phyloP scores from a whole-genome alignment of 1,140 invertebrate genomes.

The Diuraphis noxia region DNA sequence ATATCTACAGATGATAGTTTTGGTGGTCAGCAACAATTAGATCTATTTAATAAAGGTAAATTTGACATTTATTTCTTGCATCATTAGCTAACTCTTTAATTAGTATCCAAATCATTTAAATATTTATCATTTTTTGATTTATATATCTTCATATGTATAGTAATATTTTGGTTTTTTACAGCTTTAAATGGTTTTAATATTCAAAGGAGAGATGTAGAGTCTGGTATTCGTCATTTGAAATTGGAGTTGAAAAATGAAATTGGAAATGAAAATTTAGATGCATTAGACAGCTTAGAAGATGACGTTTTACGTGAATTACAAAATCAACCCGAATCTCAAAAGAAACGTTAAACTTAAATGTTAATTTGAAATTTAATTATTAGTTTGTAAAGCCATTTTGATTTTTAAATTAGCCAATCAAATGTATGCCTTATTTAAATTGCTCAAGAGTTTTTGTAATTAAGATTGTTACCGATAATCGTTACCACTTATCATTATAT shows the following conservation, averaged over 20 bases:
- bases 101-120: too few relatives aligned
- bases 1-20: neutral
- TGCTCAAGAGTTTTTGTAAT: slow-evolving; percentile 18
- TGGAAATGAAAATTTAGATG: slow-evolving; percentile 26
- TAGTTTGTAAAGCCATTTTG: neutral
- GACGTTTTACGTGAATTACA: slow-evolving; percentile 56
- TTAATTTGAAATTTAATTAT: neutral
- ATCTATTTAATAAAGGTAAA: slow-evolving; percentile 34
- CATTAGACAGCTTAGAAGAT: slow-evolving; percentile 51
- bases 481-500: slow-evolving; percentile 36
- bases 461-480: neutral
- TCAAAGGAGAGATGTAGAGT: slow-evolving; percentile 24
- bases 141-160: neutral
- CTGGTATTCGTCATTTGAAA: slow-evolving; percentile 25
- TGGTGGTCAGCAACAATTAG: slow-evolving; percentile 21
- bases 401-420: neutral
- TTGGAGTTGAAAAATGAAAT: slow-evolving; percentile 40
- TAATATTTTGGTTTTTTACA: neutral
- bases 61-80: too few relatives aligned
- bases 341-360: neutral
- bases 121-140: neutral
- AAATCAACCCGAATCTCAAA: neutral
- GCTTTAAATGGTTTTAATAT: slow-evolving; percentile 5
- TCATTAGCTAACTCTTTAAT: too few relatives aligned
- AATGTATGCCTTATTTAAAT: slow-evolving; percentile 15